Conservation (phyloP, 2,797 vertebrate genomes). For the Neosalanx taihuensis region DNA sequence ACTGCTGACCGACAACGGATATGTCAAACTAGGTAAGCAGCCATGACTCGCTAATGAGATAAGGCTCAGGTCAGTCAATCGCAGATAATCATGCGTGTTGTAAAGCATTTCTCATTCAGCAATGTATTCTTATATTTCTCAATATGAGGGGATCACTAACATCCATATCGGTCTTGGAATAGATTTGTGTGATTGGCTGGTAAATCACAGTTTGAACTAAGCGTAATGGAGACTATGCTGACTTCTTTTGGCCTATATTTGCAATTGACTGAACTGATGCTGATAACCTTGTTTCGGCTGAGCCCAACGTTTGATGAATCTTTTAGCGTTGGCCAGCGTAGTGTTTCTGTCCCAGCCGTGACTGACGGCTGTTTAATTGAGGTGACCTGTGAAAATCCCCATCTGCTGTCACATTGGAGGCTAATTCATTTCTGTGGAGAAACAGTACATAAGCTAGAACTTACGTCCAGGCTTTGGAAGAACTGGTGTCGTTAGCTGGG, state of each 20-base stretch:
- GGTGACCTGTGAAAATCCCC: slow-evolving; percentile 7
- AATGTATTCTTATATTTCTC: background rate
- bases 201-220: background rate
- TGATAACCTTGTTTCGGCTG: background rate
- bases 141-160: background rate
- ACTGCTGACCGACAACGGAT: slow-evolving; percentile 84
- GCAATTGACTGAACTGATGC: background rate
- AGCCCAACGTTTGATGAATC: slow-evolving; percentile 3
- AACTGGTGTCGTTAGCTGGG: background rate
- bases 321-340: background rate
- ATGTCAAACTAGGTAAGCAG: slow-evolving; percentile 84
- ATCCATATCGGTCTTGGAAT: background rate
- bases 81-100: too few species aligned
- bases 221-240: background rate
- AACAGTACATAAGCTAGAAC: background rate
- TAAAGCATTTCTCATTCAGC: too few species aligned
- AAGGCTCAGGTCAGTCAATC: background rate
- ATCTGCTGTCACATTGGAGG: slow-evolving; percentile 12
- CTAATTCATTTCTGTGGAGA: background rate
- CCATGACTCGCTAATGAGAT: background rate
- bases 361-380: slow-evolving; percentile 11
- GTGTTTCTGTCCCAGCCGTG: background rate
- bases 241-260: background rate
- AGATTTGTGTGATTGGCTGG: background rate
- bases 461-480: background rate